Base-by-base conservation (phyloP, 2,113 vertebrate genomes). In the Recurvirostra avosetta region DNA sequence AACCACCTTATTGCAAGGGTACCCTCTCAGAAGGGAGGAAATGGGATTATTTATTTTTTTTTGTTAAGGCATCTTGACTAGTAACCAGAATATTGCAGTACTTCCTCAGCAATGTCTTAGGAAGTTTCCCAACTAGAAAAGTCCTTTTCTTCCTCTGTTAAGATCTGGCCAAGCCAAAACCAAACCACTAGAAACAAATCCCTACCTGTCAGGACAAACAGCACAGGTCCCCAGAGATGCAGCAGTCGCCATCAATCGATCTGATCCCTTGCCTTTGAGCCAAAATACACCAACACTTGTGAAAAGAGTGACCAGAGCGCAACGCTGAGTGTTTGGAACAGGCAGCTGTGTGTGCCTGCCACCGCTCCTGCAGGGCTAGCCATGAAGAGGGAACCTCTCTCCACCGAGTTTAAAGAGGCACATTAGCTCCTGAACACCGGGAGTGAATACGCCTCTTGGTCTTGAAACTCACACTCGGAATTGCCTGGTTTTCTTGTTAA, bases 51-150 rank as follows among this genome's bases (percentile, higher is more conserved):
- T 40, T 40, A 10, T 40, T 40, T 40, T 40, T 40, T 40, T 40
- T 40, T 38, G 38, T 38, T 41, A 87, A 71, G 41, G 52, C 27
- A 23, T 40, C 20, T 65, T 55, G 38, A 81, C 17, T 63, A 43
- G 41, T 27, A 71, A 71, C 6, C 34, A 43, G 41, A 78, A 25
- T 59, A 78, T 19, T 71, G 40, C 0, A 0, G 12, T 63, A 21
- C 47, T 86, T 89, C 66, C 71, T 82, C n/a, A 49, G 50, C 26
- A 3, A n/a, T 43, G 15, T 21, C 66, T 76, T 74, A 52, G 34
- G 34, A 78, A 52, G 21, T 50, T 84, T 95, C 47, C 53, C 63
- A 61, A 5, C 7, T 53, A 55, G 26, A 15, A 88, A 90, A 70
- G 62, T 66, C 40, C 22, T 62, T 70, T 73, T 70, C 82, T 73